Evolutionary conservation across 2,888 invertebrate species (phyloP).

Genomic region (Erebia palarica): DNA sequence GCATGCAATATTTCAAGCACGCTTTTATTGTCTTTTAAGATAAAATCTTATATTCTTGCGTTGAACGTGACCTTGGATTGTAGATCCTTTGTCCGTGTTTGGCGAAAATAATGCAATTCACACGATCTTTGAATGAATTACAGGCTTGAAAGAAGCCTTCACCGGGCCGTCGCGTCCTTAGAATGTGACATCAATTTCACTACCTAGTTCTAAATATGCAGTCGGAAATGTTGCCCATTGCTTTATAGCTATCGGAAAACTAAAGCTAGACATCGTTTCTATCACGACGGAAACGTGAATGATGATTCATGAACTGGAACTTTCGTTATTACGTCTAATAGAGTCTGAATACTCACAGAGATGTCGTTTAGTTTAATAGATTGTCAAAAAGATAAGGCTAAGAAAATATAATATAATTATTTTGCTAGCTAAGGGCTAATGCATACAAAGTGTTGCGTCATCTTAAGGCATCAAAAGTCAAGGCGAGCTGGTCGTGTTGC

Average conservation of each 20-base stretch:
- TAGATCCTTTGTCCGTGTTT: constrained; percentile 1
- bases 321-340: too few species aligned
- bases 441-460: constrained; percentile 5
- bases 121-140: background rate
- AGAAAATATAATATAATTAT: background rate
- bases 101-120: constrained; percentile 27
- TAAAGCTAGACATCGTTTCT: too few species aligned
- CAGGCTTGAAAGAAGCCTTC: background rate
- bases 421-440: constrained; percentile 4
- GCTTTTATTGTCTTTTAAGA: constrained; percentile 46
- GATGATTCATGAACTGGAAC: too few species aligned
- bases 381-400: background rate
- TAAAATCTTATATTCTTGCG: constrained; percentile 42
- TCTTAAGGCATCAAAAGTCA: constrained; percentile 5
- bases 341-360: too few species aligned
- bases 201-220: too few species aligned
- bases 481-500: constrained; percentile 1
- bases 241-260: too few species aligned
- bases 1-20: constrained; percentile 23
- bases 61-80: constrained; percentile 40
- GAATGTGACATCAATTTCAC: background rate
- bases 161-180: background rate
- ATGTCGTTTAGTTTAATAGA: too few species aligned
- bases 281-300: too few species aligned
- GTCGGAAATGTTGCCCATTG: too few species aligned